Evolutionary conservation across 2,888 invertebrate species (phyloP).

Genomic region (Caenorhabditis angaria): DNA sequence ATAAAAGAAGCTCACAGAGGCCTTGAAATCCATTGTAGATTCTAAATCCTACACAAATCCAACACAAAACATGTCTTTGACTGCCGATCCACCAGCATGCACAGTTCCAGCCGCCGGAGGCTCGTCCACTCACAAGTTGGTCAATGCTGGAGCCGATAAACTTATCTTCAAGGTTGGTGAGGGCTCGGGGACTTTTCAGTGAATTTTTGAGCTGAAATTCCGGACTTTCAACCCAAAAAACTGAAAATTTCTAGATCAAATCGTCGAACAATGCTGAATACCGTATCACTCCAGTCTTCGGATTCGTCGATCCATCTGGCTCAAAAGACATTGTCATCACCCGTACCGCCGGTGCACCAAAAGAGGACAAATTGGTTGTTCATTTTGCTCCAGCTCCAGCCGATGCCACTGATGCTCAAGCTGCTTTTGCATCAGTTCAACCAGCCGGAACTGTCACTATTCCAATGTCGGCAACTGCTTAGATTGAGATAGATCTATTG

Average conservation of each 20-base stretch:
- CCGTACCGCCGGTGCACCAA: conserved; percentile 43
- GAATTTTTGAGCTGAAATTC: not conserved
- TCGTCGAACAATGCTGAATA: conserved; percentile 57
- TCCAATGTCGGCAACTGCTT: conserved; percentile 26
- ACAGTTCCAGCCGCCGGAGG: conserved; percentile 51
- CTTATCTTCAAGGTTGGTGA: conserved; percentile 29
- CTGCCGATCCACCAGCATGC: conserved; percentile 50
- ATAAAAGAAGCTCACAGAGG: not conserved
- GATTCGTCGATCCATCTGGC: conserved; percentile 52
- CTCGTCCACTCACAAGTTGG: conserved; percentile 32
- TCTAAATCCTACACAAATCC: not conserved
- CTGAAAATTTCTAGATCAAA: conserved; percentile 37
- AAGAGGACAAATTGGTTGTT: conserved; percentile 48
- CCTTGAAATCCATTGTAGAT: not conserved
- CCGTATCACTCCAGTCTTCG: conserved; percentile 57
- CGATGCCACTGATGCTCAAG: conserved; percentile 49
- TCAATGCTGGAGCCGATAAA: conserved; percentile 40
- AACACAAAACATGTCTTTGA: conserved; percentile 39
- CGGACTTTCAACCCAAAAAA: not conserved
- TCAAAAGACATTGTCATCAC: conserved; percentile 41
- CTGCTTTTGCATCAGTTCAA: conserved; percentile 32
- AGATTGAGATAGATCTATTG: no score
- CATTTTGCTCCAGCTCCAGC: conserved; percentile 44
- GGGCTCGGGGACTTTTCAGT: not conserved
- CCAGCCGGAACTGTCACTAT: conserved; percentile 39